Base-by-base conservation (phyloP, 2,113 vertebrate species). In the Ceyx melanurus region DNA sequence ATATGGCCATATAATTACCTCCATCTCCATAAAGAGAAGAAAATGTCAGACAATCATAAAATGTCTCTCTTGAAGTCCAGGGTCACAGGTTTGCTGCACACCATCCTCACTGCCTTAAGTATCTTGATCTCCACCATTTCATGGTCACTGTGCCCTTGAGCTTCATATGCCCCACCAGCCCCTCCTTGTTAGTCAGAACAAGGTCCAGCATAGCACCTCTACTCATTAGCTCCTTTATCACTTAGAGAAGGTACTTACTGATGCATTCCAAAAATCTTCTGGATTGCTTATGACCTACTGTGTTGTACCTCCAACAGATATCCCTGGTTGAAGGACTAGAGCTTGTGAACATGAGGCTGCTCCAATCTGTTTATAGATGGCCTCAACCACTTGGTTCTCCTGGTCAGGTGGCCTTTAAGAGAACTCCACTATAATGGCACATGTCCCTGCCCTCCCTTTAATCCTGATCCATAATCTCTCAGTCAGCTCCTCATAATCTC, bases 1-100 rank as follows among this genome's bases (percentile, higher is more conserved):
- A 79, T 91, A 90, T 91, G 57, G 43, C 78, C 62, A 82, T 58
- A 46, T 82, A 87, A 85, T 85, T 87, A 28, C 37, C 40, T 77
- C 91, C 20, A 70, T 76, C 35, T 84, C 31, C 78, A 68, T 37
- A 90, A 90, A 70, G 31, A 84, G 8, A 68, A 84, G 28, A 90
- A 87, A 90, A 82, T 21, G 29, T 29, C 25, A 71, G 21, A 29
- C 26, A 67, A 33, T 46, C 62, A 42, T 50, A 50, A 50, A 50
- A 50, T 50, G 48, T 21, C 48, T 50, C 48, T 50, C 48, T 23
- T 50, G 48, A 50, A 23, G 48, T 50, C 21, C 48, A 50, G 48
- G 21, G 48, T 50, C 48, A 7, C 7, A 13, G 23, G 48, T 50
- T 50, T 50, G 48, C 48, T 50, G 48, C 48, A 23, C 48, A 23